Base-by-base conservation (phyloP, 2,888 invertebrate species). In the Platypus cylindrus region DNA sequence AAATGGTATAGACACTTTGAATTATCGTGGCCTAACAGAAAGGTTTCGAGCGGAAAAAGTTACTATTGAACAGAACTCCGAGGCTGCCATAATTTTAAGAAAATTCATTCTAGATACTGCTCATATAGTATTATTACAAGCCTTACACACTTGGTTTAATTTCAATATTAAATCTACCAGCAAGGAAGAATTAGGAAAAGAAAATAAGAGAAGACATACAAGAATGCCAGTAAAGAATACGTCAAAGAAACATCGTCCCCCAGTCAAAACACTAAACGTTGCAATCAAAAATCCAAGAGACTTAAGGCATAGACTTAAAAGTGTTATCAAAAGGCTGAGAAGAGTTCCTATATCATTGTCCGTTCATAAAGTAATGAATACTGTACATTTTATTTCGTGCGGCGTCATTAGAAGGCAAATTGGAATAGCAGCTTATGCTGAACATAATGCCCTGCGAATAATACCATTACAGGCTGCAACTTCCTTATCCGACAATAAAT, bases 1-100 rank as follows among this genome's bases (percentile, higher is more conserved):
- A 15, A 41, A 41, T 33, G 37, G 41, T 9, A 24, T 30, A 14
- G 35, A 35, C 17, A 17, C 15, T 20, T 25, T 30, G 25, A 32
- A 28, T 25, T 29, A 68, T 31, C 65, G 68, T 45, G 71, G 71
- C 31, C 62, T 73, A 36, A 71, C 74, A 48, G 74, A 76, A 54
- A 70, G 71, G 36, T 78, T 78, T 53, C 74, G 80, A 51, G 74
- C 75, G 17, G 73, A 78, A 52, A 82, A 81, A 63, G 80, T 75
- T 61, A 75, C 77, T 51, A 63, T 80, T 29, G 70, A 73, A 48
- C 59, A 83, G 44, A 73, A 74, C n/a, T 68, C 73, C 49, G 71
- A 74, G 54, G 73, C 59, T 1, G 45, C 56, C 8, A 33, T 11
- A 3, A 33, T 49, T 5, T 46, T 62, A 15, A 59, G 55, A 36